Evolutionary conservation across 92 coral and sea anemone genomes (phyloP).

Genomic region (Epizoanthus rinbou): DNA sequence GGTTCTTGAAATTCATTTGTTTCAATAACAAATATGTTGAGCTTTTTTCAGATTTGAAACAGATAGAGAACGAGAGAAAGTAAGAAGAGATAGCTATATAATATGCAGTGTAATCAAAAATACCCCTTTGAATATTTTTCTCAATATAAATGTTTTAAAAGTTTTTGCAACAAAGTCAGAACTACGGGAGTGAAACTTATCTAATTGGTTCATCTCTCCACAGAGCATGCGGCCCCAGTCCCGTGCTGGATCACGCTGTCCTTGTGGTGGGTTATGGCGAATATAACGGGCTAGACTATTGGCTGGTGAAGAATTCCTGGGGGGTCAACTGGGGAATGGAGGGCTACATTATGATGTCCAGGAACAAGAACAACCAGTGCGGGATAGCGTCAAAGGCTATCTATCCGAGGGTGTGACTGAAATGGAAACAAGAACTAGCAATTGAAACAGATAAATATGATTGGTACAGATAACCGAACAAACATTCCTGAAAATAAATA

Average conservation of each 20-base stretch:
- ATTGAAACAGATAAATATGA: background rate
- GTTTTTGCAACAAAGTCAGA: no score
- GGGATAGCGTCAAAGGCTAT: slow-evolving; percentile 88
- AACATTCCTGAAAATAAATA: no score
- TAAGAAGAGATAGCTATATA: no score
- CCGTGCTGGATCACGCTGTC: slow-evolving; percentile 78
- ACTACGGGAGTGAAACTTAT: no score
- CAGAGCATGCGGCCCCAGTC: slow-evolving; percentile 74
- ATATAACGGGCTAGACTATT: slow-evolving; percentile 82
- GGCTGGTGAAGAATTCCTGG: slow-evolving; percentile 99
- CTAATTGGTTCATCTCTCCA: background rate
- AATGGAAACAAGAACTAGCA: background rate
- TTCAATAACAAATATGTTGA: no score
- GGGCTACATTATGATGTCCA: slow-evolving; percentile 96
- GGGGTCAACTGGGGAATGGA: slow-evolving; percentile 84
- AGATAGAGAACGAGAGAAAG: no score
- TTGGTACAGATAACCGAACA: no score
- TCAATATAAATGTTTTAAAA: no score
- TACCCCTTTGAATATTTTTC: no score
- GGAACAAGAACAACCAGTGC: slow-evolving; percentile 93
- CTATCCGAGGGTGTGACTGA: slow-evolving; percentile 84
- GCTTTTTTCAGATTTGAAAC: no score
- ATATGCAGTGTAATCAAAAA: no score
- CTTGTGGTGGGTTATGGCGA: slow-evolving; percentile 94
- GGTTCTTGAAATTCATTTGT: no score